These are phyloP conservation scores for Gryllus longicercus DNA, from an alignment of 2,888 invertebrate species.

Conservation along the genomic window DNA sequence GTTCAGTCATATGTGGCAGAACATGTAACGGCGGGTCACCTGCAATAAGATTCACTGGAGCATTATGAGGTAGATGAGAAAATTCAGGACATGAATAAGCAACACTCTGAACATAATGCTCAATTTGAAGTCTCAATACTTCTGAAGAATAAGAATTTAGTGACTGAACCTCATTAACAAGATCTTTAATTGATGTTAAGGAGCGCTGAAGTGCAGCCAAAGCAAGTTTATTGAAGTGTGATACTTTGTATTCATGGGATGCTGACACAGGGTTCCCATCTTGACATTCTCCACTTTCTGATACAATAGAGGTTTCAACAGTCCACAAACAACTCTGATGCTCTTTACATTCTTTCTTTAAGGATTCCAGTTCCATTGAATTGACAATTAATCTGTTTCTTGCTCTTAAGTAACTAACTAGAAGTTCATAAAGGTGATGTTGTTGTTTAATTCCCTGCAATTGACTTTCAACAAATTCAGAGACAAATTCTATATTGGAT, in stretches of 20 bases:
- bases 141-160: constrained; percentile 64
- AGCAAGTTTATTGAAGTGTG: constrained; percentile 59
- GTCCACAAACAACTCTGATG: constrained; percentile 64
- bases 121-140: constrained; percentile 59
- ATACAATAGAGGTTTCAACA: constrained; percentile 55
- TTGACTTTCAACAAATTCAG: constrained; percentile 64
- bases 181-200: constrained; percentile 59
- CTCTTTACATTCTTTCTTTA: constrained; percentile 56
- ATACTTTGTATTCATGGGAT: constrained; percentile 60
- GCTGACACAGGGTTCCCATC: constrained; percentile 64
- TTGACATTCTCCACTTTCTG: constrained; percentile 61
- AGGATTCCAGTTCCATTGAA: constrained; percentile 58
- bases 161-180: constrained; percentile 61
- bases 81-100: constrained; percentile 52
- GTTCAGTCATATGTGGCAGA: constrained; percentile 49
- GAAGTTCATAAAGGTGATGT: constrained; percentile 59
- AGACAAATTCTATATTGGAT: constrained; percentile 58
- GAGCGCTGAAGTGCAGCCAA: constrained; percentile 55
- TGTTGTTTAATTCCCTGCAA: constrained; percentile 54
- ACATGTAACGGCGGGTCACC: constrained; percentile 48
- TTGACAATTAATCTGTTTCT: constrained; percentile 62
- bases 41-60: constrained; percentile 50
- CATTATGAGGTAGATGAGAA: constrained; percentile 51
- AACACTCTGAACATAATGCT: constrained; percentile 56
- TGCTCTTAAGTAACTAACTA: constrained; percentile 63